These are phyloP conservation scores for Hormaphis cornu DNA, from an alignment of 1,140 invertebrate species.

Conservation along the genomic window DNA sequence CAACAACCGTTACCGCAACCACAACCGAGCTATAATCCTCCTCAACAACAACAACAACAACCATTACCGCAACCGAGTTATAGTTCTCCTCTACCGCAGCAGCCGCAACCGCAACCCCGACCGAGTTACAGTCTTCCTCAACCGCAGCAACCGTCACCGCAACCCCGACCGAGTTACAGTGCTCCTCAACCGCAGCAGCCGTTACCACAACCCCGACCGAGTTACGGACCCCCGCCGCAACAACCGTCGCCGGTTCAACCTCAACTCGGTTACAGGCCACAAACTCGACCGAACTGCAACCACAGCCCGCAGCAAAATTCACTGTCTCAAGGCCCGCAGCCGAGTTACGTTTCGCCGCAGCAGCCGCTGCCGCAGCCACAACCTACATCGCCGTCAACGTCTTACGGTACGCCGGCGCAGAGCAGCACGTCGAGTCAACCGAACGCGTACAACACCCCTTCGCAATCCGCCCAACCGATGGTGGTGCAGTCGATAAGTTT, in stretches of 20 bases:
- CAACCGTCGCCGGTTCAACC: background rate
- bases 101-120: background rate
- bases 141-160: background rate
- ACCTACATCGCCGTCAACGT: background rate
- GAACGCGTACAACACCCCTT: background rate
- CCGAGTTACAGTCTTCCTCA: background rate
- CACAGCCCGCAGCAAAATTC: background rate
- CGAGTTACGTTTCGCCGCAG: background rate
- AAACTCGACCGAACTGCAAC: background rate
- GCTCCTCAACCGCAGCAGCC: background rate
- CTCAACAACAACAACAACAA: background rate
- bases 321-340: background rate
- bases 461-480: background rate
- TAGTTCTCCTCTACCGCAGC: background rate
- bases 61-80: background rate
- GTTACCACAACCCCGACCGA: background rate
- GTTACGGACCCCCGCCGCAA: background rate
- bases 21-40: background rate
- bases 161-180: background rate
- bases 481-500: slow-evolving; percentile 32
- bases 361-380: background rate
- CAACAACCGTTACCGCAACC: background rate
- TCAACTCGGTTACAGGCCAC: background rate
- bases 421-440: background rate
- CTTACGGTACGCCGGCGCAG: background rate